Conservation (phyloP, 2,888 invertebrate genomes). For the Xanthia icteritia region DNA sequence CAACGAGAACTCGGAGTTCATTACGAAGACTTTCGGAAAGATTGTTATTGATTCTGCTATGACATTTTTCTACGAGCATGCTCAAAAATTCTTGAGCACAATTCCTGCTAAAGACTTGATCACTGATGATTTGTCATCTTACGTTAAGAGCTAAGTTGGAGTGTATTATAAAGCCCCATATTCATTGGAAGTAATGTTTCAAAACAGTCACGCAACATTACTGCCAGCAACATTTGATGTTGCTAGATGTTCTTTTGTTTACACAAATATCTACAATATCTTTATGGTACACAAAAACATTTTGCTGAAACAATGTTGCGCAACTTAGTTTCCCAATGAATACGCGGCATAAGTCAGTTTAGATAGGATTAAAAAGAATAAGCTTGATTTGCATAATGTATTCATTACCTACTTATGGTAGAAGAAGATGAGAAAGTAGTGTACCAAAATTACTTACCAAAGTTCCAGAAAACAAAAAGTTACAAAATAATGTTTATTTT, state of each 20-base stretch:
- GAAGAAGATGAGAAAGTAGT: neutral
- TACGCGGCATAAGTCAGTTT: neutral
- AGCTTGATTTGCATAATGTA: neutral
- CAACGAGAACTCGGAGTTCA: conserved; percentile 54
- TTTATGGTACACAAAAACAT: neutral
- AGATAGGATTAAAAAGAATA: neutral
- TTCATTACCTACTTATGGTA: neutral
- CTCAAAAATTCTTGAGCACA: conserved; percentile 12
- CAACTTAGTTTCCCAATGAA: neutral
- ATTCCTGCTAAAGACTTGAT: conserved; percentile 39
- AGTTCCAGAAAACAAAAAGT: neutral
- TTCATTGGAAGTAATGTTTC: conserved; percentile 1
- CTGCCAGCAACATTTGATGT: neutral
- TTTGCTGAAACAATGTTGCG: neutral
- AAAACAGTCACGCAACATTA: neutral
- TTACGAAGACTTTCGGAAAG: conserved; percentile 33
- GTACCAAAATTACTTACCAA: neutral
- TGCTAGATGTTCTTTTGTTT: conserved; percentile 4
- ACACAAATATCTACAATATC: neutral
- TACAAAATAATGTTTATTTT: neutral
- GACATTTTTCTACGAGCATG: neutral
- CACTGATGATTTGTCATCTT: conserved; percentile 44
- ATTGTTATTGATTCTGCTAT: conserved; percentile 11
- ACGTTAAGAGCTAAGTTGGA: conserved; percentile 25
- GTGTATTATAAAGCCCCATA: neutral